Conservation (phyloP, 2,797 vertebrate species). For the Anguilla obscura region DNA sequence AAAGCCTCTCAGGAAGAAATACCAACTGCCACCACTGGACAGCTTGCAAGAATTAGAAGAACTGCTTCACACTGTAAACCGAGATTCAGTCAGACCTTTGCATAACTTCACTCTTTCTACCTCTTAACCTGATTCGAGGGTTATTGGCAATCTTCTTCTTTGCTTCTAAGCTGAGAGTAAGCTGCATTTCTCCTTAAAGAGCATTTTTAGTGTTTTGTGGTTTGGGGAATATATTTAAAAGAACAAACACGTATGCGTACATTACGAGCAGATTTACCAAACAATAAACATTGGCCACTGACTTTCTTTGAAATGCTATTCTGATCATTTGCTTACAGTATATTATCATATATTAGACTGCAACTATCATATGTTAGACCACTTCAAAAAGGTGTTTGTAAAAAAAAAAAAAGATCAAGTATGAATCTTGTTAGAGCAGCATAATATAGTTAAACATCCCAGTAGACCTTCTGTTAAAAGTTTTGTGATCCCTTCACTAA, state of each 20-base stretch:
- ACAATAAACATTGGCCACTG: not conserved
- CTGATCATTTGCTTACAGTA: not conserved
- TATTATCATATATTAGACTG: too few relatives aligned
- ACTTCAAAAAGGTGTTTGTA: not conserved
- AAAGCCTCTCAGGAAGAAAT: not conserved
- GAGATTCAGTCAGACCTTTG: not conserved
- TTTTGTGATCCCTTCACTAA: not conserved
- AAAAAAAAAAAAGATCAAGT: not conserved
- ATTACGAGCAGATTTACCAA: not conserved
- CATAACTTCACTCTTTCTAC: not conserved
- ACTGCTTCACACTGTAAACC: not conserved
- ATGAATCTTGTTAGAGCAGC: not conserved
- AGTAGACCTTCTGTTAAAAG: not conserved
- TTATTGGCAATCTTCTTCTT: not conserved
- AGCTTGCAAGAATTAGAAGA: not conserved
- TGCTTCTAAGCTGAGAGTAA: not conserved
- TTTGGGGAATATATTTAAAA: not conserved
- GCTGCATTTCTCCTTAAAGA: not conserved
- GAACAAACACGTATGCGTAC: not conserved
- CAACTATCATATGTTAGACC: too few relatives aligned
- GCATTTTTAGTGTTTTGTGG: not conserved
- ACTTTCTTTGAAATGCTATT: not conserved
- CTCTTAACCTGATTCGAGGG: not conserved
- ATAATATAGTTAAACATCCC: not conserved
- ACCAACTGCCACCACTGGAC: not conserved